Percentiles rank a stretch among this genome's conserved stretches.
Evolutionary conservation across 2,113 vertebrate species (phyloP).

Genomic region (Microcebus griseorufus): DNA sequence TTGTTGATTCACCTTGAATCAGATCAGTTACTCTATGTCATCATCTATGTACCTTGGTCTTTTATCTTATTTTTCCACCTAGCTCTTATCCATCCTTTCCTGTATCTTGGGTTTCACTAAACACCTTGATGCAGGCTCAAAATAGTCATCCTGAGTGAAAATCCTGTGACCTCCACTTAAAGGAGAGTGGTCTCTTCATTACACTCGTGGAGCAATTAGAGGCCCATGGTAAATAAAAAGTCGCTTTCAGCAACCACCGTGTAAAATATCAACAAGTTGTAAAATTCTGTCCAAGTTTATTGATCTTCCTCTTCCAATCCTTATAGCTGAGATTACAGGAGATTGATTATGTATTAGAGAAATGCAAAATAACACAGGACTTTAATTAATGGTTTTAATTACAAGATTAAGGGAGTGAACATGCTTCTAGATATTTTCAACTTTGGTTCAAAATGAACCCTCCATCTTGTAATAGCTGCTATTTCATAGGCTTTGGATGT

Average conservation of each 20-base stretch:
- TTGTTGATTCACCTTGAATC: neutral
- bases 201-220: neutral
- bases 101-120: neutral
- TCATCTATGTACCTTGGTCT: neutral
- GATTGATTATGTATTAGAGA: conserved; percentile 13
- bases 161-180: neutral
- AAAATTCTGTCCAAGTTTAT: neutral
- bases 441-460: neutral
- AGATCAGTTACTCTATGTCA: conserved; percentile 1
- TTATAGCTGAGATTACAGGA: neutral
- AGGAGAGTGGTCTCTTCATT: neutral
- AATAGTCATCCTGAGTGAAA: neutral
- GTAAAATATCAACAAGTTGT: neutral
- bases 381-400: conserved; percentile 54
- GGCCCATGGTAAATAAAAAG: neutral
- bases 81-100: neutral
- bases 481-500: neutral
- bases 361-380: conserved; percentile 33
- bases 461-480: neutral
- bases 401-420: conserved; percentile 18
- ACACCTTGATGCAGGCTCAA: neutral
- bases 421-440: neutral
- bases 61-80: neutral
- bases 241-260: neutral
- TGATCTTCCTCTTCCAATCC: neutral